Percentiles rank a stretch among this genome's conserved stretches.
Conservation (phyloP, 35 echinoderm and acorn worm genomes). For the Nesometra sesokonis region DNA sequence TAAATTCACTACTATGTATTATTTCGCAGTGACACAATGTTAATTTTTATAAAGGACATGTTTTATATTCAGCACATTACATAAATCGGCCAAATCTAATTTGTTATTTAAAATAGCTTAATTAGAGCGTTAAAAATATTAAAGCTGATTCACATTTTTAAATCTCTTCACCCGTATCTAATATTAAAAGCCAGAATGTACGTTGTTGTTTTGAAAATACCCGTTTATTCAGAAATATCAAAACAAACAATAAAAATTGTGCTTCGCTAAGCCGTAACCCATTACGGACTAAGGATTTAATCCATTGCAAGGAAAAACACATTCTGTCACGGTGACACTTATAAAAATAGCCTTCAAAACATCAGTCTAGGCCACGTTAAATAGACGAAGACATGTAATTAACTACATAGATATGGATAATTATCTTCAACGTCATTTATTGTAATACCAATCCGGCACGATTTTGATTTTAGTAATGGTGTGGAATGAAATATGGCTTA, state of each 20-base stretch:
- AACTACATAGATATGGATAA: not conserved
- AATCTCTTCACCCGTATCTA: too few species aligned
- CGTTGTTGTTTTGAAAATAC: not conserved
- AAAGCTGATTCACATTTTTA: too few species aligned
- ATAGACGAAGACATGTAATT: not conserved
- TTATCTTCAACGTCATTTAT: not conserved
- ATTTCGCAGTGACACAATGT: too few species aligned
- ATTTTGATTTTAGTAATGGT: not conserved
- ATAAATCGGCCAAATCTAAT: too few species aligned
- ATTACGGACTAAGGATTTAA: not conserved
- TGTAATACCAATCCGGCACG: too few species aligned
- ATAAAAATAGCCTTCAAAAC: not conserved
- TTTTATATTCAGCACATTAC: too few species aligned
- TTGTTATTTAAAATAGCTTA: too few species aligned
- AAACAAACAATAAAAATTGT: not conserved
- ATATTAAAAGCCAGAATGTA: not conserved
- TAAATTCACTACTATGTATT: too few species aligned
- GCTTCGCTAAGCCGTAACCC: not conserved
- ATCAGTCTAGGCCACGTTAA: not conserved
- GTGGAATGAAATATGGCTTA: not conserved
- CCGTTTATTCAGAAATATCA: not conserved
- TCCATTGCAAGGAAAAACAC: not conserved
- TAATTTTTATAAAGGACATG: too few species aligned
- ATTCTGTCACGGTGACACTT: not conserved
- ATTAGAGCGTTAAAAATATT: too few species aligned